Conservation (phyloP, 2,888 invertebrate genomes). For the Macroteleia sp. region DNA sequence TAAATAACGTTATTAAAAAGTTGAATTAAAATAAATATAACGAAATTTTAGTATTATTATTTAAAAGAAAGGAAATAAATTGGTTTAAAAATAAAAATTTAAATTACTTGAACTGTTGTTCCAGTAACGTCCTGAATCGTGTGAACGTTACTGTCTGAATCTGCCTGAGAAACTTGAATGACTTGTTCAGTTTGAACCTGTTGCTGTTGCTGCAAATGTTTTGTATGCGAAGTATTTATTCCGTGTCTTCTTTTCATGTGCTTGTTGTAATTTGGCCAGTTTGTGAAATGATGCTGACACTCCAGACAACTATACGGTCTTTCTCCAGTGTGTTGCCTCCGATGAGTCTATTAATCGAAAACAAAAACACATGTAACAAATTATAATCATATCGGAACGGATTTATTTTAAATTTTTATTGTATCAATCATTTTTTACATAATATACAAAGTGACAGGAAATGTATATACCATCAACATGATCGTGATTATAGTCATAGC, state of each 20-base stretch:
- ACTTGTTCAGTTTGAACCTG: slow-evolving; percentile 68
- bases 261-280: slow-evolving; percentile 93
- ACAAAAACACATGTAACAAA: too few species aligned
- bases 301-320: slow-evolving; percentile 90
- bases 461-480: too few species aligned
- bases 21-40: background rate
- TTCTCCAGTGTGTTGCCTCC: slow-evolving; percentile 88
- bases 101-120: slow-evolving; percentile 72
- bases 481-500: too few species aligned
- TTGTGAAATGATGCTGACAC: slow-evolving; percentile 90
- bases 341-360: slow-evolving; percentile 88
- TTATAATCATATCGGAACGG: too few species aligned
- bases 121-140: slow-evolving; percentile 62
- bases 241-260: slow-evolving; percentile 91
- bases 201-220: slow-evolving; percentile 74
- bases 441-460: too few species aligned
- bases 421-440: too few species aligned
- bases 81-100: background rate
- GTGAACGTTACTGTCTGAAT: slow-evolving; percentile 48
- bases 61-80: too few species aligned
- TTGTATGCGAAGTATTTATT: slow-evolving; percentile 85
- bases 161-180: slow-evolving; percentile 44
- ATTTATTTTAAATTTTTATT: too few species aligned
- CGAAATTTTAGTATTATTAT: too few species aligned
- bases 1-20: too few species aligned